phyloP scores from a whole-genome alignment of 2,888 invertebrate species.

The Sinopyrophorus schimmeli region DNA sequence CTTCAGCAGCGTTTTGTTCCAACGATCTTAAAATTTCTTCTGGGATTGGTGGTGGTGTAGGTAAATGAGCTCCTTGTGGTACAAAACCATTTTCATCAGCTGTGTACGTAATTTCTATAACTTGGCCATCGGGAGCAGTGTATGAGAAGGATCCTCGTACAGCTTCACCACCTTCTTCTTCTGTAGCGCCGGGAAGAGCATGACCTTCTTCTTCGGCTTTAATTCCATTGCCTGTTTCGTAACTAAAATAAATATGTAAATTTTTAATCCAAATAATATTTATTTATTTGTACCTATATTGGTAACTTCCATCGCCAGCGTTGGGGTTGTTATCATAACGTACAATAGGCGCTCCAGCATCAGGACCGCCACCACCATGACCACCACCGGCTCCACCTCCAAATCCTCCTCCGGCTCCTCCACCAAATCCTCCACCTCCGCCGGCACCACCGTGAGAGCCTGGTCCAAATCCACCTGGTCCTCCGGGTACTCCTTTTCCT shows the following conservation, averaged over 20 bases:
- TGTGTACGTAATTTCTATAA: constrained; percentile 63
- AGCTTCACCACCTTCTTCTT: constrained; percentile 60
- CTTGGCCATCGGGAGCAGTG: constrained; percentile 67
- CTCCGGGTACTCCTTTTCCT: constrained; percentile 23
- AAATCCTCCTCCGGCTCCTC: constrained; percentile 36
- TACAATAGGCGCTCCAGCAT: constrained; percentile 56
- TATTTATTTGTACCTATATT: constrained; percentile 57
- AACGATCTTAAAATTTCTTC: constrained; percentile 64
- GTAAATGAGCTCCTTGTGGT: constrained; percentile 62
- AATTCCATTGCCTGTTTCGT: constrained; percentile 67
- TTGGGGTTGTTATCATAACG: constrained; percentile 63
- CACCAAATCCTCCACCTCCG: constrained; percentile 26
- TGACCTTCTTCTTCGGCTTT: constrained; percentile 65
- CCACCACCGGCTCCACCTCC: constrained; percentile 41
- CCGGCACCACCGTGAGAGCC: constrained; percentile 27
- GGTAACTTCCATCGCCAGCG: constrained; percentile 63
- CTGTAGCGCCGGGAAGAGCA: constrained; percentile 63
- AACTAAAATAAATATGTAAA: constrained; percentile 51
- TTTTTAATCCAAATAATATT: no score
- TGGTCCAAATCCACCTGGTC: constrained; percentile 33
- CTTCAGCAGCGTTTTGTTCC: constrained; percentile 58
- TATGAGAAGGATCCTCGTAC: constrained; percentile 66
- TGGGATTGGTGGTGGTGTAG: constrained; percentile 69
- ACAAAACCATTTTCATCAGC: constrained; percentile 71
- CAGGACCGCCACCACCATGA: constrained; percentile 31